Percentiles rank a stretch among this genome's conserved stretches.
Evolutionary conservation across 2,113 vertebrate species (phyloP).

Genomic region (Cololabis saira): DNA sequence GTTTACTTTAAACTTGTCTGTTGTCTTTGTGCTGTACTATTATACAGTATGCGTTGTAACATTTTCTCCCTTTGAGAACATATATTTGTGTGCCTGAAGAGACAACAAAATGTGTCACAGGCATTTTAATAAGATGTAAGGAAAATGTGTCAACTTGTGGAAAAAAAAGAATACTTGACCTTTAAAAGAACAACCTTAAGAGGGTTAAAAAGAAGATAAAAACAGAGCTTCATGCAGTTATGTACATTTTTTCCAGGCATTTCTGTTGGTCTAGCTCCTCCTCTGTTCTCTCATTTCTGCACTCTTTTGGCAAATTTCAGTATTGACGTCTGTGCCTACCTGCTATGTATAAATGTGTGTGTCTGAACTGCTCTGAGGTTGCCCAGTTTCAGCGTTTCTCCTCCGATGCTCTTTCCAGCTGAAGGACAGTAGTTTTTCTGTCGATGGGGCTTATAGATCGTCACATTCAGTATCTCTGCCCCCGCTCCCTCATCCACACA

Average conservation of each 20-base stretch:
- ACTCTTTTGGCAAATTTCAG: conserved; percentile 31
- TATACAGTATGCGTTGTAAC: too few species aligned
- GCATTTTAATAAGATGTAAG: too few species aligned
- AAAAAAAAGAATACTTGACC: too few species aligned
- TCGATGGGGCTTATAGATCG: conserved; percentile 77
- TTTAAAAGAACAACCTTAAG: too few species aligned
- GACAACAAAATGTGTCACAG: too few species aligned
- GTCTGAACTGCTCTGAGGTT: conserved; percentile 82
- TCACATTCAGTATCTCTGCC: conserved; percentile 50
- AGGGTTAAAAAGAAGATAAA: background rate
- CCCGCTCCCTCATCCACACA: conserved; percentile 55
- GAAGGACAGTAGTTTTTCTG: conserved; percentile 71
- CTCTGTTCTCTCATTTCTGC: conserved; percentile 1
- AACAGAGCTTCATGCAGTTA: background rate
- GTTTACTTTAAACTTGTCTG: too few species aligned
- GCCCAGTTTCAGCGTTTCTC: conserved; percentile 68
- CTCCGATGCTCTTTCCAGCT: conserved; percentile 74
- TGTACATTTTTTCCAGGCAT: background rate
- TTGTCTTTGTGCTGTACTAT: too few species aligned
- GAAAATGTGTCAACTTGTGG: too few species aligned
- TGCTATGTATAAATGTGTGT: conserved; percentile 16
- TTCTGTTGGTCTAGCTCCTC: conserved; percentile 5
- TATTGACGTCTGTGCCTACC: conserved; percentile 38
- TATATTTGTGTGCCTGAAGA: too few species aligned
- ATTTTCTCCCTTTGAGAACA: too few species aligned